A percentile compares a stretch with the other conserved stretches of the same genome.
Conservation (phyloP, 2,797 vertebrate species). For the Lithobates sylvaticus region DNA sequence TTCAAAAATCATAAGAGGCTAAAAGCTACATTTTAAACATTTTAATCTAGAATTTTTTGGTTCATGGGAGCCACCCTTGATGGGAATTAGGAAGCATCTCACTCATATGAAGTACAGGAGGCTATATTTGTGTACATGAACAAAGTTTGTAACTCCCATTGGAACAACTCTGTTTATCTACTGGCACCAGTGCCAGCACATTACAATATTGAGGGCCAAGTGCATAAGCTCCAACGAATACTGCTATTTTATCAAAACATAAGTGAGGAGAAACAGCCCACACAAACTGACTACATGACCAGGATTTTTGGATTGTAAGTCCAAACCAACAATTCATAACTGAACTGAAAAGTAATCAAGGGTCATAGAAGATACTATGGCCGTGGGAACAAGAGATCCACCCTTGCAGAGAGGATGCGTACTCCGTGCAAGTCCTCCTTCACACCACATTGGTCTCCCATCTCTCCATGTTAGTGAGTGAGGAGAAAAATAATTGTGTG, state of each 20-base stretch:
- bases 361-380: not conserved
- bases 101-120: not conserved
- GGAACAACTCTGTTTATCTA: not conserved
- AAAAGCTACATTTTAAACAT: not conserved
- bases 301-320: not conserved
- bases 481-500: too few species aligned
- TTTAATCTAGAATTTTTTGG: not conserved
- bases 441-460: not conserved
- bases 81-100: not conserved
- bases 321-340: too few species aligned
- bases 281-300: not conserved
- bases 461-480: too few species aligned
- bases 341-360: not conserved
- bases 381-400: not conserved
- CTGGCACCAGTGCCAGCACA: not conserved
- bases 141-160: conserved; percentile 3
- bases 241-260: not conserved
- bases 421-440: not conserved
- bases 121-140: not conserved
- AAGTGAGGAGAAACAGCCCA: not conserved
- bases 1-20: too few species aligned
- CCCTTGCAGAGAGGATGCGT: too few species aligned
- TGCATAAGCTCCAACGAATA: not conserved
- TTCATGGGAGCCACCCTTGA: not conserved
- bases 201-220: not conserved